A percentile compares a stretch with the other conserved stretches of the same genome.
Conservation (phyloP, 2,888 invertebrate species). For the Clistopyga incitator region DNA sequence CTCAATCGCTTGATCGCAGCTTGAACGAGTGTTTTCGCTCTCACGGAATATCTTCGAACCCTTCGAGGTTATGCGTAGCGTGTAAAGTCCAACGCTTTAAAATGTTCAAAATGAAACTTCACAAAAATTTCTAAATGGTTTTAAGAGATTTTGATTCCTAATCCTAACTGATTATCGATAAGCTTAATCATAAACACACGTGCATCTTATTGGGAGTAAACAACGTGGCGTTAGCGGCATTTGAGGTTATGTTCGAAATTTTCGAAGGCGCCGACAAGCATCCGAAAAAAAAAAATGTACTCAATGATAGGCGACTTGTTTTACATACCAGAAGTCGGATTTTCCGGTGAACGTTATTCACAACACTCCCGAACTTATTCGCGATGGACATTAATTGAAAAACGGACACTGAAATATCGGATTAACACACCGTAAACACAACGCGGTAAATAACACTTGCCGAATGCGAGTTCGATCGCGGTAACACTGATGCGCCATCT, state of each 20-base stretch:
- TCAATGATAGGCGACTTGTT: not conserved
- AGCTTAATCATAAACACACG: not conserved
- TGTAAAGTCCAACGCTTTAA: not conserved
- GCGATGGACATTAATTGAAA: slow-evolving; percentile 5
- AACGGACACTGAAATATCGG: not conserved
- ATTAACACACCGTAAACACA: slow-evolving; percentile 23
- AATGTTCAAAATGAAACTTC: not conserved
- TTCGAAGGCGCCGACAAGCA: slow-evolving; percentile 12
- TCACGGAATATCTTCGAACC: not conserved
- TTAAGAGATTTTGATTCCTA: not conserved
- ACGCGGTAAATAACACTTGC: slow-evolving; percentile 29
- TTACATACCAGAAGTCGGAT: slow-evolving; percentile 29
- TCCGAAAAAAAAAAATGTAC: slow-evolving; percentile 17
- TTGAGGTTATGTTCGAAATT: slow-evolving; percentile 52
- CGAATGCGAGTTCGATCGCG: not conserved
- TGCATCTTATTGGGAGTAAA: slow-evolving; percentile 22
- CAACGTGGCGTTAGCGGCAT: slow-evolving; percentile 19
- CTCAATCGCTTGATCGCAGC: not conserved
- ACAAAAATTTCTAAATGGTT: not conserved
- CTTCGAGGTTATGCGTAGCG: not conserved
- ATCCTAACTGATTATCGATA: not conserved
- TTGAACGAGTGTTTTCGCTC: not conserved
- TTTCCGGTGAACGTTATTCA: not conserved
- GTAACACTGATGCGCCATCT: slow-evolving; percentile 37
- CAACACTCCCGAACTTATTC: not conserved